Percentiles rank a stretch among this genome's conserved stretches.
Conservation (phyloP, 2,113 vertebrate species). For the Sinosuthora webbiana region DNA sequence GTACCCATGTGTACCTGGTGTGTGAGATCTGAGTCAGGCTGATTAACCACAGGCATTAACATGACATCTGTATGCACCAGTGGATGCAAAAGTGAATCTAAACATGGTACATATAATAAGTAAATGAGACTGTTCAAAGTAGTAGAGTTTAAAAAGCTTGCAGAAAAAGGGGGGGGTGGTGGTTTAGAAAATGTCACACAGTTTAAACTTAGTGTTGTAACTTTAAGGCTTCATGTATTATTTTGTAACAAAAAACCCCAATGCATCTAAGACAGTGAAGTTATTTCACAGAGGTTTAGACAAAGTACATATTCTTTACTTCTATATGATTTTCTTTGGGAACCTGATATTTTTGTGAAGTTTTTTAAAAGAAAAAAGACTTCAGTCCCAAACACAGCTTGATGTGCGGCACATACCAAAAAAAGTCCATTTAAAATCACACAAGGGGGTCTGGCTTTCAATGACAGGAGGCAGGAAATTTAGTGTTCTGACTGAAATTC, state of each 20-base stretch:
- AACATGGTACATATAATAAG: background rate
- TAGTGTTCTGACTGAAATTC: conserved; percentile 42
- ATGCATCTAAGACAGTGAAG: background rate
- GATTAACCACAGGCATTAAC: background rate
- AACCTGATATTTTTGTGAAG: conserved; percentile 24
- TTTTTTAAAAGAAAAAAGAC: background rate
- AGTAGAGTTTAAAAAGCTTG: background rate
- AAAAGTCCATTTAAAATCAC: conserved; percentile 44
- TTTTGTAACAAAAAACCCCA: background rate
- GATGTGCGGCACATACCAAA: conserved; percentile 10
- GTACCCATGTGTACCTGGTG: background rate
- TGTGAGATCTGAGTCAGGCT: background rate
- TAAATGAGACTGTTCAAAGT: background rate
- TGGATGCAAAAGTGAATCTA: background rate
- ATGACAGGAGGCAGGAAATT: conserved; percentile 35
- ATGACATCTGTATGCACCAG: background rate
- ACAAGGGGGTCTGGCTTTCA: conserved; percentile 4
- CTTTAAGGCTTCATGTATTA: background rate
- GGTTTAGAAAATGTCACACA: background rate
- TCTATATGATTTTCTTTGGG: background rate
- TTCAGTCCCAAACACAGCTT: conserved; percentile 37
- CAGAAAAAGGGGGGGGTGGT: background rate
- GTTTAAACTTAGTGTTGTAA: background rate
- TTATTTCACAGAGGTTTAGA: background rate
- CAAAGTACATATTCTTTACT: conserved; percentile 9